A percentile compares a stretch with the other conserved stretches of the same genome.
Conservation (phyloP, 1,140 invertebrate genomes). For the Caligus rogercresseyi region DNA sequence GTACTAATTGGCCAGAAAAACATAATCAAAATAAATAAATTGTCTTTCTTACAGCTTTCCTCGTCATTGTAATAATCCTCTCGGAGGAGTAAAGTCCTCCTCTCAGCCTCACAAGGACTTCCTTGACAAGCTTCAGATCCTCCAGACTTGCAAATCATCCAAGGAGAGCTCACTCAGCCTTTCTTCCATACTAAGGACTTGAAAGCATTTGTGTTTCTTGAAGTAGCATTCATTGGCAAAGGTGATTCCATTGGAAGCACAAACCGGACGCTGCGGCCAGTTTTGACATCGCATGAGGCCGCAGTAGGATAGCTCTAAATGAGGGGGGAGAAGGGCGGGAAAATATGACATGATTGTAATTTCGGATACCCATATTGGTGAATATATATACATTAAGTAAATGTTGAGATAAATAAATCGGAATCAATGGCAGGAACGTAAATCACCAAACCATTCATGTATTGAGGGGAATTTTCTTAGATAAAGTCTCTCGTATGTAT, state of each 20-base stretch:
- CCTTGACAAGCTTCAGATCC: neutral
- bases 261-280: conserved; percentile 57
- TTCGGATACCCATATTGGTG: too few relatives aligned
- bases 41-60: neutral
- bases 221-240: conserved; percentile 73
- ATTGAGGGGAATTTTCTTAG: too few relatives aligned
- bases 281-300: conserved; percentile 65
- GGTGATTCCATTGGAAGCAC: conserved; percentile 59
- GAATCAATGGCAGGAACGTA: too few relatives aligned
- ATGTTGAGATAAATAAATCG: too few relatives aligned
- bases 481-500: too few relatives aligned
- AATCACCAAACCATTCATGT: too few relatives aligned
- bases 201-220: neutral
- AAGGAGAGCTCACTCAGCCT: neutral
- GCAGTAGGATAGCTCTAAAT: conserved; percentile 47
- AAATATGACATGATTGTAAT: too few relatives aligned
- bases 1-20: too few relatives aligned
- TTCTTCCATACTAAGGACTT: neutral
- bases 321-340: too few relatives aligned
- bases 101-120: neutral
- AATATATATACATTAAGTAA: too few relatives aligned
- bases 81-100: neutral
- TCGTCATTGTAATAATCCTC: neutral
- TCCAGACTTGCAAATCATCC: neutral
- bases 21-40: too few relatives aligned